Evolutionary conservation across 2,797 vertebrate species (phyloP), one percentile per base, ranked within the genome.

Genomic region (Urosaurus nigricauda): DNA sequence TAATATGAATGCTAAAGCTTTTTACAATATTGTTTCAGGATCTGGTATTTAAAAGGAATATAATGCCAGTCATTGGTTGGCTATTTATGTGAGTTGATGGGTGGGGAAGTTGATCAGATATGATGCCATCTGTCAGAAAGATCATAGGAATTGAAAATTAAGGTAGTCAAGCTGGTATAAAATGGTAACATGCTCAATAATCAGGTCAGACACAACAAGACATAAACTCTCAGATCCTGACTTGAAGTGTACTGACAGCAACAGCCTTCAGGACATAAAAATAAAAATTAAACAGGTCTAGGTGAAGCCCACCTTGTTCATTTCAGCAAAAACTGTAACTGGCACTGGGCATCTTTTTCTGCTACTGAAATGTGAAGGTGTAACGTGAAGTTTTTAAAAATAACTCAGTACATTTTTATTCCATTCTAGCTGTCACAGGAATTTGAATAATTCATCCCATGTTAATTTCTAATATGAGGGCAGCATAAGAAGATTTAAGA

Each of bases 341-440:
- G 43, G 43, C 43, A 12, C n/a, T 53, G n/a, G 11, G 29, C n/a
- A 56, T 68, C 60, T 24, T 56, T 60, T 12, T 56, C n/a, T n/a
- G 37, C 35, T 63, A 63, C 12, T 65, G 58, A 88, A 92, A 92
- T 8, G 81, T 89, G 91, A 92, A 91, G 90, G 89, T 94, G 93
- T 92, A 92, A 91, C 84, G 86, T 93, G 90, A 60, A 60, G 58
- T 60, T 60, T 60, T 87, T 94, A 90, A 89, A 91, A 81, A 63
- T 12, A 60, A 40, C 77, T 71, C 16, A 0, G 4, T 88, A 91
- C 90, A 58, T 91, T 79, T 88, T 88, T 82, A 87, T 92, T 89
- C 37, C 13, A 6, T 53, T 88, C 85, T 78, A 90, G 17, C 87
- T 88, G 89, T 16, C 92, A 13, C 75, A 0, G 5, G 87, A 83